Evolutionary conservation across 1,140 invertebrate species (phyloP), one percentile per base, ranked within the genome.

Genomic region (Chlorops oryzae): DNA sequence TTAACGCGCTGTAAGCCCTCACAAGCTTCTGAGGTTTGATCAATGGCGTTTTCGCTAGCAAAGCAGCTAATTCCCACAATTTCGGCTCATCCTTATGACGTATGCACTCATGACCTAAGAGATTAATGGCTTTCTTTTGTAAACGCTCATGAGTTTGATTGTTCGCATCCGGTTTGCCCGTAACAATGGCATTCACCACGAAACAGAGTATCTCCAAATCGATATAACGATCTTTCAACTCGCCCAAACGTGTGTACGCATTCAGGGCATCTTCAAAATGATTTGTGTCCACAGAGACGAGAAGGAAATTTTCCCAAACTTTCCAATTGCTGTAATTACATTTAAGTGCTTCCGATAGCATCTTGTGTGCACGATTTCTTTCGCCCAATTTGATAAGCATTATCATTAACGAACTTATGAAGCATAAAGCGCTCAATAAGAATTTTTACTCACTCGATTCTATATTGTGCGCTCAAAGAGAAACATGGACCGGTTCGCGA

Each of bases 281-380:
- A 1, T 78, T 80, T 18, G 83, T 84, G 63, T 92, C 88, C 50
- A 84, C 81, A 57, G 85, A 87, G 12, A 93, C 87, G 5, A 88
- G 70, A 74, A 94, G 80, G 18, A 91, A 81, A 75, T 99, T 99
- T 65, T 98, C 94, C 95, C 95, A 98, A 0, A 98, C n/a, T 78
- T 90, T 87, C 92, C 94, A 97, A 71, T 92, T 90, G 54, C 96
- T 91, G 74, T 86, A 96, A 73, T 94, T 93, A 76, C 85, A 96
- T 70, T 91, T 90, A 1, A 96, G 69, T 1, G 96, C 88, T 74
- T 98, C 94, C 57, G 88, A 83, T 1, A 96, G 68, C 17, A 87
- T 83, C 44, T 81, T 81, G 74, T 88, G 90, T 0, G 93, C 94
- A 54, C 88, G 80, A 10, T 77, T 62, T 76, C 96, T 96, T 57